phyloP scores from a whole-genome alignment of 1,140 invertebrate genomes.

The Brachionus sp. region DNA sequence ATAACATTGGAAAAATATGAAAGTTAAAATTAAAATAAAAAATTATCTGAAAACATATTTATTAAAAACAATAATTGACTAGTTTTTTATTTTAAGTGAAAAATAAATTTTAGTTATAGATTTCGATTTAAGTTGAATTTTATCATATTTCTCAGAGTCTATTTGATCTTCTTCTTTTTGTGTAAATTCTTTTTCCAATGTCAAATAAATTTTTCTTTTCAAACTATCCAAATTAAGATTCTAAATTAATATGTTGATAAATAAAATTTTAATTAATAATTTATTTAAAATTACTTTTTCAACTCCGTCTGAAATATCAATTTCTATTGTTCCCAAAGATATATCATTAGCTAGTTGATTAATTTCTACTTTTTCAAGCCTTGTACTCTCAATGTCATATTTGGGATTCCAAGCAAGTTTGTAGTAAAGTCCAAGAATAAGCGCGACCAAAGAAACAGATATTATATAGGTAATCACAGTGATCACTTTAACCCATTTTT shows the following conservation, averaged over 20 bases:
- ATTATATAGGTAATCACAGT: constrained; percentile 91
- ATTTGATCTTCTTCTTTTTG: not conserved
- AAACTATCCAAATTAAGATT: not conserved
- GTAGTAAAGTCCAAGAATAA: constrained; percentile 90
- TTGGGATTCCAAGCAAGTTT: constrained; percentile 88
- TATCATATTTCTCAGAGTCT: not conserved
- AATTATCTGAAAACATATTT: no score
- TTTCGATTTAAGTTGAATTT: not conserved
- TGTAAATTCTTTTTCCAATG: not conserved
- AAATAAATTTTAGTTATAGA: not conserved
- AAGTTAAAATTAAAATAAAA: no score
- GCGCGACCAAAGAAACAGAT: constrained; percentile 87
- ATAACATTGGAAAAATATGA: no score
- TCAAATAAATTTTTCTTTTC: not conserved
- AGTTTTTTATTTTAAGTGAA: not conserved
- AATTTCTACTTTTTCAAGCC: not conserved
- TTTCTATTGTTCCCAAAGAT: not conserved
- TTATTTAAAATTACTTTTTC: not conserved
- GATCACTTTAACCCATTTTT: constrained; percentile 72
- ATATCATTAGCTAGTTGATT: not conserved
- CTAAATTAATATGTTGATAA: not conserved
- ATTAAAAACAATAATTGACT: not conserved
- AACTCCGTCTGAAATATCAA: not conserved
- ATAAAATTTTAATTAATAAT: not conserved
- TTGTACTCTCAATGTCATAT: constrained; percentile 15